Conservation (phyloP, 2,113 vertebrate species). For the Perca fluviatilis region DNA sequence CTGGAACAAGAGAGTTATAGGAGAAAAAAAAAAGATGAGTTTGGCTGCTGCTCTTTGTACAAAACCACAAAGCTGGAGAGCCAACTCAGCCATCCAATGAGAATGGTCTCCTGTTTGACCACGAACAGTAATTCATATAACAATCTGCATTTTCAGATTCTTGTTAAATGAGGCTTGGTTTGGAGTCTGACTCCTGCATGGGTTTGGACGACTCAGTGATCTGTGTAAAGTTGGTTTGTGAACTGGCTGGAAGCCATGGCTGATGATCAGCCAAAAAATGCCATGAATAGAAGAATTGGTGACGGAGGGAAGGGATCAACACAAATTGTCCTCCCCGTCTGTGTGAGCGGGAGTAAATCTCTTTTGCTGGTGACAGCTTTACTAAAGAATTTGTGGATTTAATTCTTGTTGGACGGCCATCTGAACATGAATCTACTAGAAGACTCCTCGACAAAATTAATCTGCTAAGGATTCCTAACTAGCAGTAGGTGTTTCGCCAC, state of each 20-base stretch:
- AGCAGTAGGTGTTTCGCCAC: background rate
- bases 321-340: conserved; percentile 48
- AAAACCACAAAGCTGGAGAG: conserved; percentile 67
- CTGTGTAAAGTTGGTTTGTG: conserved; percentile 55
- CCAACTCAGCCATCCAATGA: conserved; percentile 42
- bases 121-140: conserved; percentile 49
- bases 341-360: conserved; percentile 44
- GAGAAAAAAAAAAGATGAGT: conserved; percentile 63
- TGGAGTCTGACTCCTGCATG: conserved; percentile 42
- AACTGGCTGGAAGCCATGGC: conserved; percentile 48
- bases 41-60: conserved; percentile 63
- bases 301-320: conserved; percentile 43
- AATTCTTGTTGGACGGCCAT: conserved; percentile 41
- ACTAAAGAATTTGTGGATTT: conserved; percentile 65
- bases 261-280: conserved; percentile 62
- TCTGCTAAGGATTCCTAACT: conserved; percentile 35
- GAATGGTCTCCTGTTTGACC: conserved; percentile 55
- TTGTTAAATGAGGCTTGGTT: conserved; percentile 65
- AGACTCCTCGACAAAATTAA: conserved; percentile 40
- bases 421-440: conserved; percentile 43
- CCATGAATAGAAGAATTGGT: conserved; percentile 58
- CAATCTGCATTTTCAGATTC: conserved; percentile 61
- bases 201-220: conserved; percentile 30
- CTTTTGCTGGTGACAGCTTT: conserved; percentile 52
- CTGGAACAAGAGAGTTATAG: conserved; percentile 60